These are phyloP conservation scores for Solenopsis invicta DNA, from an alignment of 1,140 invertebrate species.

Conservation along the genomic window DNA sequence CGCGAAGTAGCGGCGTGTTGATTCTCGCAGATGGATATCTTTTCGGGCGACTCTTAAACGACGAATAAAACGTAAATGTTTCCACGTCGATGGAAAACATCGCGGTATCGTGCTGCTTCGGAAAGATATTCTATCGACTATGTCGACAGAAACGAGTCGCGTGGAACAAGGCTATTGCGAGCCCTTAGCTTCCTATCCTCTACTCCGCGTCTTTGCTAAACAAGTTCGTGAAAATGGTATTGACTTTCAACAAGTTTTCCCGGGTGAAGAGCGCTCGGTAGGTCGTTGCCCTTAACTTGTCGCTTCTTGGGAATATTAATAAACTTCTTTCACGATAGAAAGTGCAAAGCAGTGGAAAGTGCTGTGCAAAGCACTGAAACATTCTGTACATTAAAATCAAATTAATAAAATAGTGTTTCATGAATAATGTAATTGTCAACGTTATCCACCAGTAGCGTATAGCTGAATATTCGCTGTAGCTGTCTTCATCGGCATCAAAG, in stretches of 20 bases:
- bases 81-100: slow-evolving; percentile 16
- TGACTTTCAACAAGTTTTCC: slow-evolving; percentile 54
- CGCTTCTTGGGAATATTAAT: slow-evolving; percentile 50
- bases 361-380: not conserved
- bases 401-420: slow-evolving; percentile 42
- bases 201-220: slow-evolving; percentile 43
- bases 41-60: not conserved
- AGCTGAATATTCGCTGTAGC: not conserved
- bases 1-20: not conserved
- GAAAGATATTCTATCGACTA: slow-evolving; percentile 30
- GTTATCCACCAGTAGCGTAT: not conserved
- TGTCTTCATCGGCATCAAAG: not conserved
- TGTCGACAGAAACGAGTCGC: slow-evolving; percentile 27
- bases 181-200: slow-evolving; percentile 31
- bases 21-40: not conserved
- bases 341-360: slow-evolving; percentile 23
- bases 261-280: not conserved
- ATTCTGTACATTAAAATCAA: slow-evolving; percentile 26
- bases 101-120: not conserved
- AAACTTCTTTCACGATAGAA: slow-evolving; percentile 54
- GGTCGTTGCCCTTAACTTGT: slow-evolving; percentile 33
- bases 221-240: slow-evolving; percentile 55
- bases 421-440: slow-evolving; percentile 41
- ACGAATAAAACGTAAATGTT: slow-evolving; percentile 12
- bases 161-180: slow-evolving; percentile 8